Evolutionary conservation across 2,797 vertebrate genomes (phyloP).

Genomic region (Lindbergichthys nudifrons): DNA sequence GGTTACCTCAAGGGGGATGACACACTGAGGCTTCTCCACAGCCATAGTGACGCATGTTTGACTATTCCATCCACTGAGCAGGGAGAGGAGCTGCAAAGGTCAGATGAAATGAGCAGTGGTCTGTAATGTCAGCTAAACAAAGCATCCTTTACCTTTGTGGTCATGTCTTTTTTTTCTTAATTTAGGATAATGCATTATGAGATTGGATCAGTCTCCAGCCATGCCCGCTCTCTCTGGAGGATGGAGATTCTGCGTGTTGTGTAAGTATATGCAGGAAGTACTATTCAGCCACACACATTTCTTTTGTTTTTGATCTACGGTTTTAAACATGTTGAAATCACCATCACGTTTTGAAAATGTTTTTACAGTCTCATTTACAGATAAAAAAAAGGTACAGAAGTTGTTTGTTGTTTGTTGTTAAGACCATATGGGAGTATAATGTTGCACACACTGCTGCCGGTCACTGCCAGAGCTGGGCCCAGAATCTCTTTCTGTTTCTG

Average conservation of each 20-base stretch:
- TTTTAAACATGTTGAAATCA: background rate
- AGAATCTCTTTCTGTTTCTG: constrained; percentile 1
- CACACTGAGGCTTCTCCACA: constrained; percentile 91
- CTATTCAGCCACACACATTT: background rate
- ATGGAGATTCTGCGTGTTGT: constrained; percentile 92
- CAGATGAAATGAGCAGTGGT: constrained; percentile 45
- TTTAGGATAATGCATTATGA: constrained; percentile 92
- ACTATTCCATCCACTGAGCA: constrained; percentile 90
- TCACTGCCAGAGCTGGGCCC: background rate
- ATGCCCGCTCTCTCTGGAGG: constrained; percentile 95
- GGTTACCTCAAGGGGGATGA: constrained; percentile 95
- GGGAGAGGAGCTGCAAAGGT: constrained; percentile 92
- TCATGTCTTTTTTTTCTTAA: constrained; percentile 33
- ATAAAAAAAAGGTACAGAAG: background rate
- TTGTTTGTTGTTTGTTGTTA: background rate
- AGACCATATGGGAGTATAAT: background rate
- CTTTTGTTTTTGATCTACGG: background rate
- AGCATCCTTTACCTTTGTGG: constrained; percentile 13
- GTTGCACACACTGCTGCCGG: constrained; percentile 1
- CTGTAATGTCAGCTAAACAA: background rate
- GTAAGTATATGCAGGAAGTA: constrained; percentile 83
- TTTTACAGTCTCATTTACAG: background rate
- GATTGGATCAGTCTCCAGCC: constrained; percentile 89
- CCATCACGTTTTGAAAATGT: background rate
- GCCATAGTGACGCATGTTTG: constrained; percentile 94